Conservation (phyloP, 2,113 vertebrate genomes). For the Platichthys flesus region DNA sequence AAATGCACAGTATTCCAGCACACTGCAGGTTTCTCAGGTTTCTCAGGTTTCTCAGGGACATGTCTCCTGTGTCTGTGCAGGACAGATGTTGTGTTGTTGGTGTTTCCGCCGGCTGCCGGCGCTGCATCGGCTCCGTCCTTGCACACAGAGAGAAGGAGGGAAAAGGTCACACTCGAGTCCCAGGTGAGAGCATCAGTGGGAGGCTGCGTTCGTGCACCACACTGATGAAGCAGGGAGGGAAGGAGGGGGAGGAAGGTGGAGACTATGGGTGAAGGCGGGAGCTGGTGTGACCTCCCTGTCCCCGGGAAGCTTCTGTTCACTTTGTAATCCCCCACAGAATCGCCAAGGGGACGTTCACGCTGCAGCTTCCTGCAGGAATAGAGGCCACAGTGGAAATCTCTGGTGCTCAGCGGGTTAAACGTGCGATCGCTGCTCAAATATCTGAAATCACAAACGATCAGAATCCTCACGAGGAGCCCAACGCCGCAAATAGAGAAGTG, state of each 20-base stretch:
- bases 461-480: neutral
- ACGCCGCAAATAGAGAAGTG: neutral
- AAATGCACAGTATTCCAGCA: neutral
- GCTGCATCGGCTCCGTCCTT: conserved; percentile 33
- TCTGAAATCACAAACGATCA: neutral
- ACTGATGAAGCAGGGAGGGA: conserved; percentile 59
- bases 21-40: too few relatives aligned
- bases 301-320: conserved; percentile 69
- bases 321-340: conserved; percentile 64
- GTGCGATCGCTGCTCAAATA: neutral
- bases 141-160: conserved; percentile 37
- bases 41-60: too few relatives aligned
- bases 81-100: conserved; percentile 32
- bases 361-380: conserved; percentile 21
- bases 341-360: conserved; percentile 47
- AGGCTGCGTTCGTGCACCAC: conserved; percentile 58
- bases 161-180: conserved; percentile 57
- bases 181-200: conserved; percentile 46
- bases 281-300: conserved; percentile 61
- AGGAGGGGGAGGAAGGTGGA: neutral
- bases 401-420: conserved; percentile 35
- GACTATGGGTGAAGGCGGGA: too few relatives aligned
- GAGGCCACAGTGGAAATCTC: conserved; percentile 37
- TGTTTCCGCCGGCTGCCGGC: neutral
- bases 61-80: neutral